Evolutionary conservation across 2,797 vertebrate species (phyloP), one percentile per base, ranked within the genome.

Genomic region (Pipistrellus nathusii): DNA sequence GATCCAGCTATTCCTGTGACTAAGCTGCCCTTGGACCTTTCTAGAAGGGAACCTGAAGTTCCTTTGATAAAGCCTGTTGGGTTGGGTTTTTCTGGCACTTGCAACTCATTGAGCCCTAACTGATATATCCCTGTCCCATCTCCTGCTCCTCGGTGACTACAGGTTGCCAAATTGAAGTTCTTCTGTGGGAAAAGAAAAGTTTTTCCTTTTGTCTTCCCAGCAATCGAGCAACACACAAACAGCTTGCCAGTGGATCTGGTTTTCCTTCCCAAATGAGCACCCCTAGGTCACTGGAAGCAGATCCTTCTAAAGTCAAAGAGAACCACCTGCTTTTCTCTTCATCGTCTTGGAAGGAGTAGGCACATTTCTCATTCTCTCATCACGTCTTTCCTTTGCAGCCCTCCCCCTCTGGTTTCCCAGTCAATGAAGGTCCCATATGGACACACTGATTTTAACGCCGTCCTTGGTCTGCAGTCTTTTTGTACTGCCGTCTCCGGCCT

Each of bases 381-480:
- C 23, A 4, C 2, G 21, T 85, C 73, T 85, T 20, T 48, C 23
- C 81, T 38, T 8, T 27, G 18, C 57, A 4, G 59, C 35, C 68
- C 68, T 71, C 80, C 64, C 64, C 38, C 57, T 41, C 64, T 8
- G 0, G 44, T 6, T 94, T 72, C 66, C 55, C 80, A 35, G 66
- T 68, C 46, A 30, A 20, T n/a, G 82, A 51, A 72, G 94, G 78
- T 82, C 73, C 95, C 93, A 90, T 91, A 88, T 85, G 93, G 93
- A 81, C 87, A 12, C 27, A 0, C 14, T 6, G 48, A 64, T 89
- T 90, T 90, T n/a, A 68, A 80, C 80, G 15, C 84, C 85, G 11
- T 83, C 66, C 72, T 91, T 75, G 46, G 85, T 44, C 38, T 44
- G 25, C 41, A 25, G 55, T 41, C 88, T 96, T 88, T 76, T 81